A percentile compares a stretch with the other conserved stretches of the same genome.
phyloP scores from a whole-genome alignment of 2,888 invertebrate genomes.

The Piscicola geometra region DNA sequence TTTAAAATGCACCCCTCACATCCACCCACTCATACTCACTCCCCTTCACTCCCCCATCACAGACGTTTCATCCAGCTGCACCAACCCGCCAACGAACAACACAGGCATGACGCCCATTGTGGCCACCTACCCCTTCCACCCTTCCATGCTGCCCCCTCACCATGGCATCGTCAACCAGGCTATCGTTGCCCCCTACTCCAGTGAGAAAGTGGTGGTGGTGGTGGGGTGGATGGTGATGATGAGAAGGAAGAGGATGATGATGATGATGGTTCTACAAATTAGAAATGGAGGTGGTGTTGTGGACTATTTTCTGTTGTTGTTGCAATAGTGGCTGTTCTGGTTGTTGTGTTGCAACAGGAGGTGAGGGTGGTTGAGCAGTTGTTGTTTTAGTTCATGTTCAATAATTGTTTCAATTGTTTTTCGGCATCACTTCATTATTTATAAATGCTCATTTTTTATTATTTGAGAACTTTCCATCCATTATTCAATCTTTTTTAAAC shows the following conservation, averaged over 20 bases:
- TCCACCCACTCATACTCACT: too few relatives aligned
- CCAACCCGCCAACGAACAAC: not conserved
- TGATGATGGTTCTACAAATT: not conserved
- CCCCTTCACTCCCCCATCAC: too few relatives aligned
- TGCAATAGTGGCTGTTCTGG: constrained; percentile 1
- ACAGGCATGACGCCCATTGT: constrained; percentile 23
- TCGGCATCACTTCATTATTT: too few relatives aligned
- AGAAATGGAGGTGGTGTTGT: not conserved
- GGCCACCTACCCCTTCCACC: constrained; percentile 34
- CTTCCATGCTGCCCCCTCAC: constrained; percentile 23
- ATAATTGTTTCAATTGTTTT: too few relatives aligned
- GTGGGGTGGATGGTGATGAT: not conserved
- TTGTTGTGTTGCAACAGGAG: constrained; percentile 10
- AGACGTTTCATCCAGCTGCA: too few relatives aligned
- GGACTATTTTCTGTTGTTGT: not conserved
- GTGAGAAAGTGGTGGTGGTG: constrained; percentile 14
- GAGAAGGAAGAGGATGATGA: not conserved
- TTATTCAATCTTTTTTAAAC: too few relatives aligned
- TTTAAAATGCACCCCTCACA: too few relatives aligned
- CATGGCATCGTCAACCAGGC: constrained; percentile 25
- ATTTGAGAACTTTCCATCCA: too few relatives aligned
- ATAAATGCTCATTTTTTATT: too few relatives aligned
- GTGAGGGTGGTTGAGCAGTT: too few relatives aligned
- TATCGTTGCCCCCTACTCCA: constrained; percentile 23
- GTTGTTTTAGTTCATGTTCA: too few relatives aligned